Base-by-base conservation (phyloP, 2,797 vertebrate genomes). In the Sternotherus odoratus region DNA sequence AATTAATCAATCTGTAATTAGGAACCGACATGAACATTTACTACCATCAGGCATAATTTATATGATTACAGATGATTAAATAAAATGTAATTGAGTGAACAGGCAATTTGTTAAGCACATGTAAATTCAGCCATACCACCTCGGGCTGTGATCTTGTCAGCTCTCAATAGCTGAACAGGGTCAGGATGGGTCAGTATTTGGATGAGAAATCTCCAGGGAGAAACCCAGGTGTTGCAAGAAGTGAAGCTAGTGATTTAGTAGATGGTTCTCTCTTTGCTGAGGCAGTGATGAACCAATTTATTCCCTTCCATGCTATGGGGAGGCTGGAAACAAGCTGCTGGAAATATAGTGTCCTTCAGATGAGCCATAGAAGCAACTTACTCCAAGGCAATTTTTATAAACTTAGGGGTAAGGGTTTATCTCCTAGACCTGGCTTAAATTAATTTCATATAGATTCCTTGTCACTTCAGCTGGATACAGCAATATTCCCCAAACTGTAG, bases 21-120 rank as follows among this genome's bases (percentile, higher is more conserved):
- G 97, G 97, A 98, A 95, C 96, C 97, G 98, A 98, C 98, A 98
- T 0, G 95, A 98, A 96, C 98, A 98, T 98, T 98, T 98, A 98
- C 98, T 98, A 98, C 98, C 97, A 98, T 98, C 98, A 98, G 97
- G 97, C 98, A 98, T 98, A 98, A 98, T 98, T 98, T 98, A 97
- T 98, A 98, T 98, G 98, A 98, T 98, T 98, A 98, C 97, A 97
- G 97, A 98, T 98, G 98, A 98, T 98, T 98, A 98, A 98, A 98
- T 98, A 98, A 98, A 98, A 98, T 96, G 98, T 98, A 98, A 98
- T 98, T 98, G 98, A 98, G 96, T 97, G 98, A 98, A 97, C 95
- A 97, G 97, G 97, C 98, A 98, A 98, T 98, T 98, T 98, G 97
- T 98, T 98, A 98, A 98, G 93, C 96, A 96, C 96, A 96, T 97